A percentile compares a stretch with the other conserved stretches of the same genome.
Evolutionary conservation across 2,888 invertebrate genomes (phyloP).

Genomic region (Hirtodrosophila trivittata): DNA sequence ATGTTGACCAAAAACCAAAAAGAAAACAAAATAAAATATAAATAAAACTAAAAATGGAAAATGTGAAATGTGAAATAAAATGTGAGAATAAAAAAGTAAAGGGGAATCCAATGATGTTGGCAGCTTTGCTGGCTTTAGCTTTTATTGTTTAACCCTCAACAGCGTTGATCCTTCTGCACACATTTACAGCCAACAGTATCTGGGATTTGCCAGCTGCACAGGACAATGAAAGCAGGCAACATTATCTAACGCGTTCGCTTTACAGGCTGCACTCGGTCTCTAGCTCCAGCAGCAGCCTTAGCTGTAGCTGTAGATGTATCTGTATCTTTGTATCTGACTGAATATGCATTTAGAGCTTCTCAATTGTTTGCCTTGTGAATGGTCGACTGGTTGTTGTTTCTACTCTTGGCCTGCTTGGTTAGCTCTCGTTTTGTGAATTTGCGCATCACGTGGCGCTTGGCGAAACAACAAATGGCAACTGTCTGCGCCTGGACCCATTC

Average conservation of each 20-base stretch:
- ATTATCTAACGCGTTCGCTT: slow-evolving; percentile 54
- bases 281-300: slow-evolving; percentile 24
- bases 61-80: neutral
- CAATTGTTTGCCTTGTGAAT: slow-evolving; percentile 51
- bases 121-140: slow-evolving; percentile 34
- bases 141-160: slow-evolving; percentile 42
- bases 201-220: slow-evolving; percentile 37
- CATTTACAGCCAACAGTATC: slow-evolving; percentile 34
- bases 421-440: slow-evolving; percentile 66
- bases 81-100: neutral
- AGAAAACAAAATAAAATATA: neutral
- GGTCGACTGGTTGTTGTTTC: slow-evolving; percentile 57
- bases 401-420: slow-evolving; percentile 68
- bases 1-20: slow-evolving; percentile 7
- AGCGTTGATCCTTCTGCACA: slow-evolving; percentile 32
- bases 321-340: slow-evolving; percentile 30
- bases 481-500: slow-evolving; percentile 35
- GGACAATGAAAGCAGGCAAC: slow-evolving; percentile 38
- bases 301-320: slow-evolving; percentile 22
- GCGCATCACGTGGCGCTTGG: slow-evolving; percentile 72
- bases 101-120: slow-evolving; percentile 26
- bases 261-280: slow-evolving; percentile 18
- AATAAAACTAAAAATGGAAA: neutral
- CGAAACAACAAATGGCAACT: slow-evolving; percentile 64
- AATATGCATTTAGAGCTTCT: slow-evolving; percentile 52